phyloP scores from a whole-genome alignment of 2,888 invertebrate genomes.

The Dastarcus helophoroides region DNA sequence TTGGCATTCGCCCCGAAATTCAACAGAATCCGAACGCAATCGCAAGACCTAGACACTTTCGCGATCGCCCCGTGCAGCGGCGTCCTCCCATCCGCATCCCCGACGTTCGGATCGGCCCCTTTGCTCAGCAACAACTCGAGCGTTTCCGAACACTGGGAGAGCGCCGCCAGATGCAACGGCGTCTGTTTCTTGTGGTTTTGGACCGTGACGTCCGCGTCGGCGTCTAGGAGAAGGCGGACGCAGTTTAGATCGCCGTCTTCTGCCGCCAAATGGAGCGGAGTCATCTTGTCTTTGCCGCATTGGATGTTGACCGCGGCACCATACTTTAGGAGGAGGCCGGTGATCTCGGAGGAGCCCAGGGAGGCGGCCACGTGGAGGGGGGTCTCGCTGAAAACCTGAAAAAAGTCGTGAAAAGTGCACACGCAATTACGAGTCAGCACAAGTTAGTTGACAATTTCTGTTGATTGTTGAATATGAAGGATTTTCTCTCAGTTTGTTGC shows the following conservation, averaged over 20 bases:
- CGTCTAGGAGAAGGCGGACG: constrained; percentile 56
- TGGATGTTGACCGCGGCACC: constrained; percentile 71
- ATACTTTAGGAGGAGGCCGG: constrained; percentile 59
- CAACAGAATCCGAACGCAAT: constrained; percentile 55
- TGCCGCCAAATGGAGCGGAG: constrained; percentile 78
- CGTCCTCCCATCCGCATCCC: constrained; percentile 63
- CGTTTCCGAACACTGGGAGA: constrained; percentile 69
- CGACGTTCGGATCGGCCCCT: constrained; percentile 41
- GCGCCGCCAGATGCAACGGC: constrained; percentile 71
- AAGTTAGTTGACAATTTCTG: too few relatives aligned
- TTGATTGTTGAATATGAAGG: too few relatives aligned
- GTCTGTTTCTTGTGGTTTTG: constrained; percentile 68
- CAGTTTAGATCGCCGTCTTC: constrained; percentile 78
- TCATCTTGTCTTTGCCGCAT: constrained; percentile 56
- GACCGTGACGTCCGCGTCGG: constrained; percentile 66
- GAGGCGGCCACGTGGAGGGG: constrained; percentile 74
- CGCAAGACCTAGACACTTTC: constrained; percentile 59
- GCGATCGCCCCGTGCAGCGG: constrained; percentile 73
- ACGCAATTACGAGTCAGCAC: too few relatives aligned
- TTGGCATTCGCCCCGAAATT: constrained; percentile 62
- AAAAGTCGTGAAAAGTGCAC: too few relatives aligned
- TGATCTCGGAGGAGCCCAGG: constrained; percentile 56
- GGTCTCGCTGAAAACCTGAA: constrained; percentile 69
- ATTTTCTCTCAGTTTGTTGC: too few relatives aligned
- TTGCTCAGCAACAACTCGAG: constrained; percentile 56